Evolutionary conservation across 2,888 invertebrate species (phyloP), one percentile per base, ranked within the genome.

Genomic region (Ormia ochracea): DNA sequence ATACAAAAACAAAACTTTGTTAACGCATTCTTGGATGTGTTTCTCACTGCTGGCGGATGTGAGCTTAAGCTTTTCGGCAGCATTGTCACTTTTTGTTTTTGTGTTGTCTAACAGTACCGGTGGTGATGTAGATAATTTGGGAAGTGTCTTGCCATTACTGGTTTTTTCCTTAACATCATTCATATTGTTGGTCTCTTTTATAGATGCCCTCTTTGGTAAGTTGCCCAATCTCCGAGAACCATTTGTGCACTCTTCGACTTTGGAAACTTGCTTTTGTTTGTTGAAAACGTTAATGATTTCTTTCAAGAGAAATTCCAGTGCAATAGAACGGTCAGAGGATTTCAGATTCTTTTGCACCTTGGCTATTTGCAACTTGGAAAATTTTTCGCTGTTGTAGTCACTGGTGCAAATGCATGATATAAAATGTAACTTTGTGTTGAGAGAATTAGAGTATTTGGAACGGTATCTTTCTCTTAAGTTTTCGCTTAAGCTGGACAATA

Each of bases 261-360:
- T 82, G 12, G 81, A 82, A 41, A 66, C 65, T 38, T 80, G 72
- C 54, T 83, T 82, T 33, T 86, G 85, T 48, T 84, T 82, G 69
- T 84, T 85, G 3, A 86, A 85, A 59, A 88, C 86, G 61, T 85
- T 86, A 1, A 86, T 85, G 19, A 88, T 86, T 78, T 88, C 87
- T 12, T 83, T 84, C 77, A 87, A 79, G 2, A 89, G 82, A 66
- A 89, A 88, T 45, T 89, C 86, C n/a, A 89, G 80, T 1, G 85
- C 85, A 69, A 84, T 56, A 0, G 85, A 84, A 82, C 86, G 87
- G 65, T 89, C 85, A 1, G 66, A 54, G 0, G 85, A 75, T 38
- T 86, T 88, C 0, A 89, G 83, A 81, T 88, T 88, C 36, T 83
- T 83, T 66, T 89, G 88, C 9, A 89, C 81, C 41, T 86, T 87